These are phyloP conservation scores for Macroramphosus scolopax DNA, from an alignment of 2,797 vertebrate genomes.

Conservation along the genomic window DNA sequence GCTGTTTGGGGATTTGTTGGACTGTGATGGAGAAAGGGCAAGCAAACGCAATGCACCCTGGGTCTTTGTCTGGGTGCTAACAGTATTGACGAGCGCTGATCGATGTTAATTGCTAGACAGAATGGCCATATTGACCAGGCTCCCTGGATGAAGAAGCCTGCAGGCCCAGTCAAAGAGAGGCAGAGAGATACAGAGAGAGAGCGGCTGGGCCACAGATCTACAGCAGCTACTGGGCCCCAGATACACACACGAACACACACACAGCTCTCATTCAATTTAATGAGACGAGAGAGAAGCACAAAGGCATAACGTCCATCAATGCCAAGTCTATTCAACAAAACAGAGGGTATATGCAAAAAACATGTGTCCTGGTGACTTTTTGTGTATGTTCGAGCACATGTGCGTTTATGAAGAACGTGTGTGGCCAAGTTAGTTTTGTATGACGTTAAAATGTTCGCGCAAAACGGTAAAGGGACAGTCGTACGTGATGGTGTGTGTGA, in stretches of 20 bases:
- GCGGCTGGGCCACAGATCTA: conserved; percentile 44
- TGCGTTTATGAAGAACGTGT: conserved; percentile 28
- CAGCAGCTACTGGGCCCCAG: conserved; percentile 51
- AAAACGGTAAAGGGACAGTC: conserved; percentile 9
- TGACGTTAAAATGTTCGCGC: too few relatives aligned
- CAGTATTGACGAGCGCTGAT: conserved; percentile 79
- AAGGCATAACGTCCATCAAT: conserved; percentile 71
- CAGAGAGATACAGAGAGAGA: conserved; percentile 40
- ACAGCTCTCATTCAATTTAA: conserved; percentile 66
- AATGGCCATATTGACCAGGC: conserved; percentile 80
- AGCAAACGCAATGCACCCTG: conserved; percentile 72
- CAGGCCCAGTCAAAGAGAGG: conserved; percentile 65
- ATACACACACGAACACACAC: conserved; percentile 46
- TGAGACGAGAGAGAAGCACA: conserved; percentile 67
- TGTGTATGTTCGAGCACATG: conserved; percentile 41
- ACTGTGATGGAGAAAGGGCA: conserved; percentile 72
- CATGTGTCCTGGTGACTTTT: conserved; percentile 32
- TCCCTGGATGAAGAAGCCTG: conserved; percentile 72
- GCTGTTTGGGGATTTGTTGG: conserved; percentile 76
- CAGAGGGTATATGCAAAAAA: conserved; percentile 58
- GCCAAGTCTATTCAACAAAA: conserved; percentile 68
- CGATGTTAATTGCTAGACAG: conserved; percentile 84
- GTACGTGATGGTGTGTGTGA: conserved; percentile 29
- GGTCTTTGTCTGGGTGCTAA: conserved; percentile 79
- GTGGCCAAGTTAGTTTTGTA: too few relatives aligned